Base-by-base conservation (phyloP, 2,113 vertebrate species). In the Psephotus haematonotus region DNA sequence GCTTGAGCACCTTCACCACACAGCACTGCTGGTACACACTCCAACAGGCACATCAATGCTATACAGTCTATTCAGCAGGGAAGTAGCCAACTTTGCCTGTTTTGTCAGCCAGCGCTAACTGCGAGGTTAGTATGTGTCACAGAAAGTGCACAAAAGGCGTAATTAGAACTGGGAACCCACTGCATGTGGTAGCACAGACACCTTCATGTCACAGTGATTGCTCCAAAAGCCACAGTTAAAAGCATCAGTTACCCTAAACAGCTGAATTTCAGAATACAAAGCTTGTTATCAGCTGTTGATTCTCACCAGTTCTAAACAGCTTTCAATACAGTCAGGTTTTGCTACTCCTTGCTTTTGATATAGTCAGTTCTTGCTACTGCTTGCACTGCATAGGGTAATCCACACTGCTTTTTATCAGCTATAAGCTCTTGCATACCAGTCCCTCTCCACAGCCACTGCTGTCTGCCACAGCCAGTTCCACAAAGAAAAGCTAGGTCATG, bases 111-210 rank as follows among this genome's bases (percentile, higher is more conserved):
- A 88, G 28, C 39, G 27, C 35, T 80, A 52, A 8, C 67, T 27
- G 10, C 2, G 37, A 84, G 33, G 23, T 75, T 64, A 70, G 22
- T 4, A 6, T 0, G 6, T 8, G 8, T 6, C 41, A 14, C 72
- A 93, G 37, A 47, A 59, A n/a, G 28, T 3, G 5, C 39, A 47
- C 29, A 63, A 44, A 22, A 77, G 28, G 17, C 12, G 0, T 31
- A 39, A 7, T 19, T n/a, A 67, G 37, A 76, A n/a, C 37, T 7
- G 31, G 33, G 39, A 10, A 63, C 3, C 22, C 15, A 5, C 11
- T 24, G 7, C 6, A 17, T 6, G 20, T 2, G 0, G 37, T 4
- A 2, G 22, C 49, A 39, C 0, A 18, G 33, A 35, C 41, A 85
- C 29, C 9, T 70, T 63, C 10, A 12, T 1, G 5, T 31, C 19